Base-by-base conservation (phyloP, 2,113 vertebrate genomes). In the Monopterus albus region DNA sequence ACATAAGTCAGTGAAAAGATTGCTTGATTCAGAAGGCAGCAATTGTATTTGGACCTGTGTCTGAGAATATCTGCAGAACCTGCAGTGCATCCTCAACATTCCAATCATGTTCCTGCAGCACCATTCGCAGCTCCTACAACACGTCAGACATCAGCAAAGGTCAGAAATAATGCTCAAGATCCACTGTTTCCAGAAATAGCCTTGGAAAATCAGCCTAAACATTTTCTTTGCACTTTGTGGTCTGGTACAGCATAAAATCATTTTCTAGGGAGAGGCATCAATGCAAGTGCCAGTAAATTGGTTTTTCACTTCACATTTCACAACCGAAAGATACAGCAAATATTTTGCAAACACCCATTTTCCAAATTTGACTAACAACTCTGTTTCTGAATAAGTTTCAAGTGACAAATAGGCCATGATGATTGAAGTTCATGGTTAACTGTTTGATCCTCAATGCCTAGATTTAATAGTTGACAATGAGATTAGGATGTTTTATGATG, bases 51-150 rank as follows among this genome's bases (percentile, higher is more conserved):
- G 13, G 5, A 94, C 93, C 92, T 79, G 85, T 47, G 20, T 96
- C 94, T 29, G 95, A 94, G 91, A 98, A 97, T 60, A 95, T 87
- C 65, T 91, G 93, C 31, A 98, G 87, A 56, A 93, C 94, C 62
- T 96, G 95, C 84, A 95, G 79, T 40, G 96, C 94, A 71, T 97
- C 95, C 14, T 92, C 87, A 73, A 91, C 94, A 72, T 95, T 93
- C 96, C 96, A 99, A 59, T 97, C 93, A 66, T 98, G 97, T 38
- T 97, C 95, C 75, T 94, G 88, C 71, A 99, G 94, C 31, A 98
- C 95, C 42, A 94, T 90, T 75, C 95, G 93, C 73, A 98, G 91
- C 75, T 97, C 95, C 98, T 99, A 81, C 51, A 56, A 51, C 86
- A 62, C 28, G 1, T 79, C 35, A 52, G n/a, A 40, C 6, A 47